Percentiles rank a stretch among this genome's conserved stretches.
Evolutionary conservation across 2,797 vertebrate genomes (phyloP).

Genomic region (Balearica regulorum): DNA sequence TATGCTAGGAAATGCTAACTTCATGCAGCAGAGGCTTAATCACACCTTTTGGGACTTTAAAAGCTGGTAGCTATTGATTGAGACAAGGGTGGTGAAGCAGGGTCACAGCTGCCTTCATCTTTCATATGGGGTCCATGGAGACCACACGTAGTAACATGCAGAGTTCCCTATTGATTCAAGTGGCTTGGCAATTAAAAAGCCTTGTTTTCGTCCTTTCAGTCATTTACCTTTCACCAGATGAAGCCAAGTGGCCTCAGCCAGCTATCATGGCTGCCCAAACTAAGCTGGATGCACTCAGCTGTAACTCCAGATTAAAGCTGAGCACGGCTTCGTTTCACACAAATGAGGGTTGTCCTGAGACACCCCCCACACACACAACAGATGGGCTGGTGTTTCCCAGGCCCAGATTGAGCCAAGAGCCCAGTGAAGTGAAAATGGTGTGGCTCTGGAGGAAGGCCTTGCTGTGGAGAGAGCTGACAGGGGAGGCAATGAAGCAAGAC

Average conservation of each 20-base stretch:
- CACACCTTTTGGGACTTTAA: conserved; percentile 61
- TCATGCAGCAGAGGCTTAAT: conserved; percentile 35
- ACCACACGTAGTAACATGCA: background rate
- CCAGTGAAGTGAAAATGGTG: background rate
- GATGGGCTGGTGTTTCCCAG: background rate
- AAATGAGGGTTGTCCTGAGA: background rate
- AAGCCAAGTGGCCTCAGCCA: conserved; percentile 8
- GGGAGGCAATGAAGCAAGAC: background rate
- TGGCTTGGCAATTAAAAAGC: conserved; percentile 40
- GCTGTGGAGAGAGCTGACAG: background rate
- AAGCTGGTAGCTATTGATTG: conserved; percentile 60
- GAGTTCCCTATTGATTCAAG: conserved; percentile 46
- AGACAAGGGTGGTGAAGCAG: conserved; percentile 1
- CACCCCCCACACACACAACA: background rate
- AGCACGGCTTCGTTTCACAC: background rate
- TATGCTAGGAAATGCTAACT: background rate
- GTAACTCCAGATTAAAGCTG: background rate
- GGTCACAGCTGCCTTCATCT: conserved; percentile 58
- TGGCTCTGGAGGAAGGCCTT: background rate
- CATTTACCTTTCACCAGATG: conserved; percentile 27
- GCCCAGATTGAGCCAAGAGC: background rate
- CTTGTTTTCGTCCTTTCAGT: background rate
- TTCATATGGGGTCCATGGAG: conserved; percentile 46
- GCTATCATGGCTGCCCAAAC: background rate
- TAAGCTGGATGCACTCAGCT: background rate